phyloP scores from a whole-genome alignment of 23 tunicate genomes.

The Styela clava region DNA sequence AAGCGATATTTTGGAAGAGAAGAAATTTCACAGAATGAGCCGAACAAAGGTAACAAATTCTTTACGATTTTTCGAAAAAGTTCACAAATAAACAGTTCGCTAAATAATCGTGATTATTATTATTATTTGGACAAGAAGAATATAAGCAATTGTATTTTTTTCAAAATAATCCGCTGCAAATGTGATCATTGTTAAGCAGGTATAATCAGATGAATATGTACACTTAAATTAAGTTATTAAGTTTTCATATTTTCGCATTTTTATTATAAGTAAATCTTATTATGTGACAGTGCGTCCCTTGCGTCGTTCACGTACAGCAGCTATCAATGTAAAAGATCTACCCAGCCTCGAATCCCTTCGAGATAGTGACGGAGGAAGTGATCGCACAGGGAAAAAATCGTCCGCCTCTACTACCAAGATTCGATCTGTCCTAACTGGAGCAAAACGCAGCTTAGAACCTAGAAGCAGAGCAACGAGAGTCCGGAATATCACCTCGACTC shows the following conservation, averaged over 20 bases:
- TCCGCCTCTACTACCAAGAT: slow-evolving; percentile 22
- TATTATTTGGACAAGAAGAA: no score
- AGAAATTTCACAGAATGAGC: neutral
- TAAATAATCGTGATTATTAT: no score
- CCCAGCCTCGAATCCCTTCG: slow-evolving; percentile 22
- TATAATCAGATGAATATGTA: no score
- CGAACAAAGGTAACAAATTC: no score
- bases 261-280: no score
- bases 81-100: no score
- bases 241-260: no score
- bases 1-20: neutral
- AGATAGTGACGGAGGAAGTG: neutral
- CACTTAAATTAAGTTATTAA: no score
- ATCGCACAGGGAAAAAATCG: neutral
- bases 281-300: slow-evolving; percentile 58
- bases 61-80: no score
- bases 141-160: no score
- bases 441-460: neutral
- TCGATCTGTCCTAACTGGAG: neutral
- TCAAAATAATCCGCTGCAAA: no score
- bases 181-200: no score
- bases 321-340: slow-evolving; percentile 44
- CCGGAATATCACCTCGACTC: neutral
- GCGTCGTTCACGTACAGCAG: slow-evolving; percentile 67
- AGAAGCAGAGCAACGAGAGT: neutral